These are phyloP conservation scores for Gambusia yucatana DNA, from an alignment of 2,797 vertebrate species.

Conservation along the genomic window DNA sequence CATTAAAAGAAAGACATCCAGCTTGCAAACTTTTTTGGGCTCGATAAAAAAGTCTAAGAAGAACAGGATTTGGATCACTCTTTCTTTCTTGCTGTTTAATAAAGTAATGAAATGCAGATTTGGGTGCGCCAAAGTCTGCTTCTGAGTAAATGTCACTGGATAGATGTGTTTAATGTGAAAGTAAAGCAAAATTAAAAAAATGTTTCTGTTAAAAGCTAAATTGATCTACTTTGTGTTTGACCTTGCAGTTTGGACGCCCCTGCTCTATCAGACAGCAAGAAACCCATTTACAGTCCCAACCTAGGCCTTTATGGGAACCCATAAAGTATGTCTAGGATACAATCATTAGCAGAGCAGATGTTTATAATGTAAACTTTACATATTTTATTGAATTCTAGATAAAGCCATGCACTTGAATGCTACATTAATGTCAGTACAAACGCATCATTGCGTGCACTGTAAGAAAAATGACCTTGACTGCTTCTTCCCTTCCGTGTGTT, in stretches of 20 bases:
- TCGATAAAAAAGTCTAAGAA: not conserved
- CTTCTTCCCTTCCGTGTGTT: conserved; percentile 32
- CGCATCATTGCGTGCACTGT: not conserved
- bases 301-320: not conserved
- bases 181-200: not conserved
- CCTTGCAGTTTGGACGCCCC: not conserved
- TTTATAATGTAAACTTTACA: conserved; percentile 51
- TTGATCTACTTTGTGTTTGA: not conserved
- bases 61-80: not conserved
- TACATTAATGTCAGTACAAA: conserved; percentile 8
- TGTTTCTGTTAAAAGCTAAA: not conserved
- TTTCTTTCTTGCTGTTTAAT: not conserved
- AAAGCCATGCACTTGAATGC: not conserved
- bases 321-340: conserved; percentile 26
- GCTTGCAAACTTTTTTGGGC: not conserved
- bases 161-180: not conserved
- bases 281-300: not conserved
- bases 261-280: not conserved
- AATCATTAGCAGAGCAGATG: conserved; percentile 29
- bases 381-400: conserved; percentile 13
- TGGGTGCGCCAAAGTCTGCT: not conserved
- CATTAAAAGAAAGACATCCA: not conserved
- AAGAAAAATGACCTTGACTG: conserved; percentile 18
- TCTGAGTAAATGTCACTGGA: not conserved
- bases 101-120: not conserved